phyloP scores from a whole-genome alignment of 2,113 vertebrate genomes.

The Dromaius novaehollandiae region DNA sequence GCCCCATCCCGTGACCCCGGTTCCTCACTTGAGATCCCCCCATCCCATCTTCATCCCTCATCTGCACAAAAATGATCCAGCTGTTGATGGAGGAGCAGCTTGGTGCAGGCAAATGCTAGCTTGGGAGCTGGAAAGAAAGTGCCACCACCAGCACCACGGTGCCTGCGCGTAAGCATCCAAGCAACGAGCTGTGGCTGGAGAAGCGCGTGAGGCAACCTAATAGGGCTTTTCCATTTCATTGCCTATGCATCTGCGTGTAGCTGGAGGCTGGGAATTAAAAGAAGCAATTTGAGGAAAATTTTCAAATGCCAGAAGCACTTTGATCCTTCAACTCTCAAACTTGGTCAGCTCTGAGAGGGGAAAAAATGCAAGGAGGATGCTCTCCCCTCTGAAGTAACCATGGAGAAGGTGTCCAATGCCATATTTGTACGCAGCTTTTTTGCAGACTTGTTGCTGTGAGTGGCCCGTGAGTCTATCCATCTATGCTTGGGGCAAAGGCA shows the following conservation, averaged over 20 bases:
- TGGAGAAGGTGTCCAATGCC: neutral
- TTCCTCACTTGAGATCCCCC: too few species aligned
- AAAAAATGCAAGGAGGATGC: neutral
- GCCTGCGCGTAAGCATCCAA: neutral
- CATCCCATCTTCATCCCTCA: neutral
- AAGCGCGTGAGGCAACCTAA: neutral
- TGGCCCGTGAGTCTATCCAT: neutral
- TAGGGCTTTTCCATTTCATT: neutral
- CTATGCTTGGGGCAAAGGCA: neutral
- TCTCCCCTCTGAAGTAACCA: neutral
- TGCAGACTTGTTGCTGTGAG: neutral
- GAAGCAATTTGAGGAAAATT: neutral
- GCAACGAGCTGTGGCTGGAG: neutral
- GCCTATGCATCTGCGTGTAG: rapidly evolving
- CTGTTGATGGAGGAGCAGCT: rapidly evolving
- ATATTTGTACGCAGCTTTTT: neutral
- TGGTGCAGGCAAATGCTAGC: too few species aligned
- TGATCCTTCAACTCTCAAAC: neutral
- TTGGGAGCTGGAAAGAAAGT: neutral
- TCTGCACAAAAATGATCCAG: neutral
- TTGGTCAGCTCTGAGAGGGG: neutral
- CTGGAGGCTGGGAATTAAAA: neutral
- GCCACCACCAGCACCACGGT: neutral
- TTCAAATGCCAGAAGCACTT: neutral
- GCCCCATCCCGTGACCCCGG: too few species aligned